Conservation (phyloP, 2,113 vertebrate species). For the Oncorhynchus keta region DNA sequence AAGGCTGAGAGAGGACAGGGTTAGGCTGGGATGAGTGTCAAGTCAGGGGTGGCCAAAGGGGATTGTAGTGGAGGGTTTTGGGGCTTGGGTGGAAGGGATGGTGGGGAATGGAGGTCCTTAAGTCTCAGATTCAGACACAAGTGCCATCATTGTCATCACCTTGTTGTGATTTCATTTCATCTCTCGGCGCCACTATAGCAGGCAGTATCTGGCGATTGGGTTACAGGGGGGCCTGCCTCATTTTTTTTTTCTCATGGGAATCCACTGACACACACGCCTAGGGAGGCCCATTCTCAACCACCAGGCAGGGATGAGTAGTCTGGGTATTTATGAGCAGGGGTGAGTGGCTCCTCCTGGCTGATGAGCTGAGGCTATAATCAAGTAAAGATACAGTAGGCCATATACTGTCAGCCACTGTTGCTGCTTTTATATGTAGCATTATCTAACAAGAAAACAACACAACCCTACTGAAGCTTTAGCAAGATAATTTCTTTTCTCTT, state of each 20-base stretch:
- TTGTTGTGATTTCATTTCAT: conserved; percentile 79
- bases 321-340: conserved; percentile 64
- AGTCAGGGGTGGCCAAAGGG: neutral
- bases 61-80: conserved; percentile 4
- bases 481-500: neutral
- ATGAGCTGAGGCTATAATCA: conserved; percentile 30
- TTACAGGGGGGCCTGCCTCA: conserved; percentile 66
- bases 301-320: conserved; percentile 36
- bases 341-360: conserved; percentile 48
- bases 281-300: conserved; percentile 36
- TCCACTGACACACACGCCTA: conserved; percentile 24
- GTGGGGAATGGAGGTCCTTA: conserved; percentile 42
- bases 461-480: no score
- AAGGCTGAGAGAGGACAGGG: neutral
- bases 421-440: no score
- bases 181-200: conserved; percentile 68
- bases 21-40: conserved; percentile 26
- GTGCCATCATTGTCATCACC: conserved; percentile 77
- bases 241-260: conserved; percentile 77
- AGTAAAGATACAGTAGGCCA: no score
- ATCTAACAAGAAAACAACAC: no score
- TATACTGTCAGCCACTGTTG: neutral
- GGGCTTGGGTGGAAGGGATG: conserved; percentile 22
- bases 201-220: conserved; percentile 64
- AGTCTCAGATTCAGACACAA: conserved; percentile 70